These are phyloP conservation scores for Gobiocypris rarus DNA, from an alignment of 2,113 vertebrate genomes.

Conservation along the genomic window DNA sequence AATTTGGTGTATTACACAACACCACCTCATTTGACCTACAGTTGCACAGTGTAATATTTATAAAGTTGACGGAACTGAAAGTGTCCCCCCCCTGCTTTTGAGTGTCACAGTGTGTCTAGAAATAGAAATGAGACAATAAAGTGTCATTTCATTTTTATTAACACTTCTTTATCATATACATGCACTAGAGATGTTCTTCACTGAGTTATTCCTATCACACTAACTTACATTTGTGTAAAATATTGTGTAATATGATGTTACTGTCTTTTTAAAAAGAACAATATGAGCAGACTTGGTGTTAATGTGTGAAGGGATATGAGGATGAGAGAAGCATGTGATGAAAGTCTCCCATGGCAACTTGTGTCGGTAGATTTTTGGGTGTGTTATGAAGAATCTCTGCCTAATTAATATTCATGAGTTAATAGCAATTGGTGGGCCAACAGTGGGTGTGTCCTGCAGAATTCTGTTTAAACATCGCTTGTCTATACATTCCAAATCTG, in stretches of 20 bases:
- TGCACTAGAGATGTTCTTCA: background rate
- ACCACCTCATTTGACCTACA: background rate
- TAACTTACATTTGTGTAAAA: background rate
- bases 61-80: conserved; percentile 14
- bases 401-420: conserved; percentile 55
- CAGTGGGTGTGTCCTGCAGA: conserved; percentile 45
- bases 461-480: background rate
- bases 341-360: conserved; percentile 56
- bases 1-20: background rate
- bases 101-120: background rate
- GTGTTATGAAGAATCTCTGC: conserved; percentile 40
- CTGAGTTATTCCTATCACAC: background rate
- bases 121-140: background rate
- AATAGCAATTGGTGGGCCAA: conserved; percentile 20
- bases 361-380: conserved; percentile 43
- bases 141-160: background rate
- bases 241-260: background rate
- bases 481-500: background rate
- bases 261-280: background rate
- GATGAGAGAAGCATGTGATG: conserved; percentile 29
- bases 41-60: conserved; percentile 9
- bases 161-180: background rate
- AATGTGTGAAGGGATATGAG: conserved; percentile 11
- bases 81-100: background rate
- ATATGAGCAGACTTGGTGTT: conserved; percentile 1